Conservation (phyloP, 1,140 invertebrate genomes). For the Nilaparvata lugens region DNA sequence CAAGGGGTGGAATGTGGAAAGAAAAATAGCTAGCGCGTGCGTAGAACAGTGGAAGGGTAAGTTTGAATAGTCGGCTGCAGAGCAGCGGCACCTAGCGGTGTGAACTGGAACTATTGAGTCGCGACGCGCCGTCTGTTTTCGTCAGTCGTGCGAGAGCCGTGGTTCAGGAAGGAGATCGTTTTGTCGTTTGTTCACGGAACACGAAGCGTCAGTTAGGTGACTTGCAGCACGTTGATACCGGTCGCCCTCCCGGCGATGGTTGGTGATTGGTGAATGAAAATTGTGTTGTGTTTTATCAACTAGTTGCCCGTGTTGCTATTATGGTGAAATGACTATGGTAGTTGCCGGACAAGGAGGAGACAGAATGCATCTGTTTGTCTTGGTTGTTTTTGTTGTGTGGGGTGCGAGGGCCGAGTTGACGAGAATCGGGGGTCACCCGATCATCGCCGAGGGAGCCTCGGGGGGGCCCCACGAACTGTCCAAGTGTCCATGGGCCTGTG, state of each 20-base stretch:
- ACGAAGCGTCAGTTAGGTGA: not conserved
- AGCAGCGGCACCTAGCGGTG: slow-evolving; percentile 4
- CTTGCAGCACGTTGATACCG: not conserved
- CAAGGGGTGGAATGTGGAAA: too few species aligned
- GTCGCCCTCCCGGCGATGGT: not conserved
- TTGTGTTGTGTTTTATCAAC: slow-evolving; percentile 2
- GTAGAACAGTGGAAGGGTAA: too few species aligned
- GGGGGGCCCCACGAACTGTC: slow-evolving; percentile 21
- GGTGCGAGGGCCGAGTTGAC: not conserved
- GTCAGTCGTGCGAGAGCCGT: not conserved
- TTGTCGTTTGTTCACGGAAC: not conserved
- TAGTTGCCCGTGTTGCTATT: not conserved
- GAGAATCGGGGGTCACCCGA: slow-evolving; percentile 19
- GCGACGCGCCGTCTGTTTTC: slow-evolving; percentile 10
- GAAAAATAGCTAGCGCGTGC: too few species aligned
- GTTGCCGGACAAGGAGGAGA: not conserved
- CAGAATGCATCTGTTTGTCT: not conserved
- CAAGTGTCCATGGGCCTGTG: slow-evolving; percentile 68
- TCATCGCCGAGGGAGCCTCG: slow-evolving; percentile 6
- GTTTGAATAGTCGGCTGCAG: too few species aligned
- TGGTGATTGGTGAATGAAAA: not conserved
- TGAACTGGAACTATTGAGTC: not conserved
- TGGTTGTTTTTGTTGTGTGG: not conserved
- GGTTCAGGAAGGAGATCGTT: not conserved
- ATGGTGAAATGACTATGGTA: not conserved